Evolutionary conservation across 2,888 invertebrate genomes (phyloP), one percentile per base, ranked within the genome.

Genomic region (Rhingia campestris): DNA sequence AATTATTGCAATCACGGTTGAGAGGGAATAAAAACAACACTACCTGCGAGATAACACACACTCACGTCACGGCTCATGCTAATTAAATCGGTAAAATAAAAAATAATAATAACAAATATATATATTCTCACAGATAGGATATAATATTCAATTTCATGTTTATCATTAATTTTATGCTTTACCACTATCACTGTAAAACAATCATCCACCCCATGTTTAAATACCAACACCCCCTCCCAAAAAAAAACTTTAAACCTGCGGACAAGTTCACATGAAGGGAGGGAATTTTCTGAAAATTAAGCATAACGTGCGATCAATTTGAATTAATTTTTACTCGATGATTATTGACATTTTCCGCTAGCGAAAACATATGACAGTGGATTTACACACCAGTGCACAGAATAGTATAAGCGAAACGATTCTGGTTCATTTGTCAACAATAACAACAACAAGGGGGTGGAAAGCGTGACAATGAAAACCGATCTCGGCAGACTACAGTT

Each of bases 291-390:
- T 22, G 63, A 30, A 43, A 59, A 72, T 61, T 61, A 61, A 49
- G 33, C 41, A 64, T 14, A 56, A 43, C 22, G 54, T 22, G 35
- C 53, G 66, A n/a, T 53, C 35, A 9, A 47, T 70, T 70, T 63
- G 56, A 69, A 76, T 76, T 63, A 63, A 54, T 63, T 70, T 77
- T 59, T 77, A 69, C 49, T 37, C 63, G 22, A 54, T 70, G 63
- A 70, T 77, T 77, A 77, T 77, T 77, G 63, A 58, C 56, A 77
- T 70, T 70, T 63, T 69, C 35, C 63, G 63, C 30, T 58, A 56
- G 47, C 30, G 7, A 61, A 56, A 77, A 70, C 69, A 77, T 70
- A 70, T 76, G 76, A 76, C 75, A 76, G 54, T 9, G 51, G 59
- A 49, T 59, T 53, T 59, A 53, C 53, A 53, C 41, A 58, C 63